Conservation (phyloP, 2,113 vertebrate genomes). For the Aspiorhynchus laticeps region DNA sequence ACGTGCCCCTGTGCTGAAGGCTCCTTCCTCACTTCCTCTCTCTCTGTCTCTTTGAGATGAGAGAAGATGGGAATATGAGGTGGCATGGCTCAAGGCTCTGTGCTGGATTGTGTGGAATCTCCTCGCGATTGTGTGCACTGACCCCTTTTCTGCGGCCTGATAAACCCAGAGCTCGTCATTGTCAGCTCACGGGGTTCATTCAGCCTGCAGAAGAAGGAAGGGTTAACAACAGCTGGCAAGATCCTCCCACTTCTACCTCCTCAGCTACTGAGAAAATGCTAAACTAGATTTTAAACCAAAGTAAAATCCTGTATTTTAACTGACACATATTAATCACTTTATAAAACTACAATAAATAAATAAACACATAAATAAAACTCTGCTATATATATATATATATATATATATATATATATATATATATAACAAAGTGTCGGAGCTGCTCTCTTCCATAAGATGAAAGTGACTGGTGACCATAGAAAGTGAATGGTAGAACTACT, state of each 20-base stretch:
- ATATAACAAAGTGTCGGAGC: neutral
- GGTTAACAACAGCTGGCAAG: conserved; percentile 38
- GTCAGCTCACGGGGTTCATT: conserved; percentile 36
- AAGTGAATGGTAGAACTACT: neutral
- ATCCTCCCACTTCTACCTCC: conserved; percentile 44
- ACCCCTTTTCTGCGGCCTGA: conserved; percentile 66
- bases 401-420: neutral
- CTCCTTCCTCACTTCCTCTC: neutral
- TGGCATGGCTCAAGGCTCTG: conserved; percentile 55
- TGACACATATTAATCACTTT: neutral
- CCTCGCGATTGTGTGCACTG: conserved; percentile 62
- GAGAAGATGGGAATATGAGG: conserved; percentile 48
- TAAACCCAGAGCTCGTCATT: conserved; percentile 56
- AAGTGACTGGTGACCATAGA: neutral
- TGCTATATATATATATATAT: neutral
- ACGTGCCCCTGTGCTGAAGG: neutral
- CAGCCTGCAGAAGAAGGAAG: conserved; percentile 8
- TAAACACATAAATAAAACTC: neutral
- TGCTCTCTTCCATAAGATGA: neutral
- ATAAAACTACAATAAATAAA: neutral
- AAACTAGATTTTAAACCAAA: neutral
- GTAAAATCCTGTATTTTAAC: neutral
- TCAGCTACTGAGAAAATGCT: neutral
- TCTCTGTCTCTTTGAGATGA: conserved; percentile 30
- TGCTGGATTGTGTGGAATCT: conserved; percentile 62